Conservation (phyloP, 2,113 vertebrate genomes). For the Hiodon alosoides region DNA sequence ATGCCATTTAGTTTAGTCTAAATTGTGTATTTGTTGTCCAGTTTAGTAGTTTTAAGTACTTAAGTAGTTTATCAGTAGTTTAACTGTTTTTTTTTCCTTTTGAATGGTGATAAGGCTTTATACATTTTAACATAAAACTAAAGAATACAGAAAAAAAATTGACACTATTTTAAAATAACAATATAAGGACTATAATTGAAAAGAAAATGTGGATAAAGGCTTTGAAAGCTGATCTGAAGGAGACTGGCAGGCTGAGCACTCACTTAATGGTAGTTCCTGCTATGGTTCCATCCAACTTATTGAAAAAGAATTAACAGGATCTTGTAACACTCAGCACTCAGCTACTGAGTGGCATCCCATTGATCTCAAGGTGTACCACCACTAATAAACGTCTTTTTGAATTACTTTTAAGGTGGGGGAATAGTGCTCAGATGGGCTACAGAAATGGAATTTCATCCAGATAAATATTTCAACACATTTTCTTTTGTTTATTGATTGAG, state of each 20-base stretch:
- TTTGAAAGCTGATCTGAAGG: slow-evolving; percentile 11
- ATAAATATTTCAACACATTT: slow-evolving; percentile 79
- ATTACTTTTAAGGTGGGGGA: slow-evolving; percentile 72
- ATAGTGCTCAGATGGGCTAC: slow-evolving; percentile 66
- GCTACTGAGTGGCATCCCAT: slow-evolving; percentile 61
- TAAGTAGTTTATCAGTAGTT: neutral
- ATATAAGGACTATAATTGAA: neutral
- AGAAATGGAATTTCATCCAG: slow-evolving; percentile 63
- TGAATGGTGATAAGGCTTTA: neutral
- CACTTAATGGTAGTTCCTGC: slow-evolving; percentile 40
- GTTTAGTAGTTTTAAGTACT: slow-evolving; percentile 5
- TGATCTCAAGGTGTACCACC: slow-evolving; percentile 72
- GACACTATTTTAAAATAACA: neutral
- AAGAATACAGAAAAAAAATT: neutral
- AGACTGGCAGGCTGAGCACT: neutral
- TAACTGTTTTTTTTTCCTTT: neutral
- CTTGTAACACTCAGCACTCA: slow-evolving; percentile 65
- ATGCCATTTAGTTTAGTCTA: no score
- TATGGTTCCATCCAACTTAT: slow-evolving; percentile 56
- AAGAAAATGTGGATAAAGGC: neutral
- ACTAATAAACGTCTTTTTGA: slow-evolving; percentile 68
- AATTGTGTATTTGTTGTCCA: slow-evolving; percentile 17
- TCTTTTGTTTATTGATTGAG: slow-evolving; percentile 75
- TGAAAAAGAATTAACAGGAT: slow-evolving; percentile 68
- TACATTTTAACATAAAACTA: neutral